Percentiles rank a stretch among this genome's conserved stretches.
phyloP scores from a whole-genome alignment of 2,113 vertebrate genomes.

The Sorex araneus region DNA sequence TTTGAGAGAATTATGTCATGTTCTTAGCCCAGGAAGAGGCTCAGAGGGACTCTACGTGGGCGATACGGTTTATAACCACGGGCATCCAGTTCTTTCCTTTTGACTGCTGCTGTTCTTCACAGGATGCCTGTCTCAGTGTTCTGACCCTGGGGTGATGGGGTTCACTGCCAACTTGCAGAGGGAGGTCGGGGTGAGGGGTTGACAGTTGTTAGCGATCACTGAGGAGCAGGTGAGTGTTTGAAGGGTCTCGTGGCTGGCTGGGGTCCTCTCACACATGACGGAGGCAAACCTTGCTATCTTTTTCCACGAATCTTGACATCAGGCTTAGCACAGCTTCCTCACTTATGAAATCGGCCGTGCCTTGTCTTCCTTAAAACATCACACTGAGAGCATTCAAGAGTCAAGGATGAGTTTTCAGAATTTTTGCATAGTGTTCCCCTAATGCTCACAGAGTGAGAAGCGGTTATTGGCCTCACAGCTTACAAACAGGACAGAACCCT shows the following conservation, averaged over 20 bases:
- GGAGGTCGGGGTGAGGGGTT: background rate
- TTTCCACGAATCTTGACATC: background rate
- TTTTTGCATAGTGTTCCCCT: no score
- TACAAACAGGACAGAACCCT: fast-evolving
- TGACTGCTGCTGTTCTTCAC: background rate
- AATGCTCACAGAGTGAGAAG: no score
- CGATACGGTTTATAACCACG: background rate
- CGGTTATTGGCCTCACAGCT: no score
- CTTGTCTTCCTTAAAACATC: background rate
- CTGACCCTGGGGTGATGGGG: background rate
- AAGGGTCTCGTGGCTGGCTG: background rate
- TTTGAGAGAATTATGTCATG: background rate
- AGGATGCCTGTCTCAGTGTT: background rate
- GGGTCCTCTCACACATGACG: fast-evolving
- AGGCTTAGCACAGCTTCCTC: background rate
- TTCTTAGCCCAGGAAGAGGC: background rate
- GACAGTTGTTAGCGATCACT: background rate
- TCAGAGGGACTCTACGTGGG: background rate
- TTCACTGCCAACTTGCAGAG: background rate
- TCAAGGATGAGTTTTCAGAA: background rate
- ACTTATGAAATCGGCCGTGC: background rate
- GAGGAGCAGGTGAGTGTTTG: no score
- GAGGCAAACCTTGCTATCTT: background rate
- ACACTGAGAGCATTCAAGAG: background rate
- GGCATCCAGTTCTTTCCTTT: background rate